A percentile compares a stretch with the other conserved stretches of the same genome.
phyloP scores from a whole-genome alignment of 64 coral and sea anemone genomes.

The Exaiptasia diaphana region DNA sequence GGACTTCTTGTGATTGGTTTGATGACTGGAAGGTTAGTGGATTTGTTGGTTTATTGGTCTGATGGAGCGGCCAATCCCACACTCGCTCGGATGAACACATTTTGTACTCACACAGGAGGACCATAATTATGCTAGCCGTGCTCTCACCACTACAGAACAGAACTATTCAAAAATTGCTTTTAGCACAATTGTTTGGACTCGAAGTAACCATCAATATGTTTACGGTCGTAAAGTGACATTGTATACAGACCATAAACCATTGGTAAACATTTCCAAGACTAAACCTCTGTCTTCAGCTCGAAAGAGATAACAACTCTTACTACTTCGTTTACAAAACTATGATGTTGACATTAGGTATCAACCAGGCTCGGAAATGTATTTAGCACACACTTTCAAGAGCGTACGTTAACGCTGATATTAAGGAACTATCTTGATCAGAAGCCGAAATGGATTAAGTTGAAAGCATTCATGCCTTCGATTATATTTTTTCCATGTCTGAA shows the following conservation, averaged over 20 bases:
- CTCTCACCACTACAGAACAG: background rate
- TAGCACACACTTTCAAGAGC: background rate
- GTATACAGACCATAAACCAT: background rate
- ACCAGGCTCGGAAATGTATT: background rate
- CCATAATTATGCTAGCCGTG: conserved; percentile 8
- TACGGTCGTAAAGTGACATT: conserved; percentile 4
- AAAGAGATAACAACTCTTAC: background rate
- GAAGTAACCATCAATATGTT: conserved; percentile 13
- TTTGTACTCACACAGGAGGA: conserved; percentile 8
- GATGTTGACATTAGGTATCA: background rate
- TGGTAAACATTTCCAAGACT: background rate
- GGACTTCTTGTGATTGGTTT: too few species aligned
- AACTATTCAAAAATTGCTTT: conserved; percentile 12
- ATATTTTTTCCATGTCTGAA: too few species aligned
- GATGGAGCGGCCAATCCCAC: too few species aligned
- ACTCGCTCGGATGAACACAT: too few species aligned
- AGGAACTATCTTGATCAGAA: background rate
- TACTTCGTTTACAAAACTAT: conserved; percentile 3
- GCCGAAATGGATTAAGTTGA: conserved; percentile 22
- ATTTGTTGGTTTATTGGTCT: too few species aligned
- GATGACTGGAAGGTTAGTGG: too few species aligned
- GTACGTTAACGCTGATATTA: background rate
- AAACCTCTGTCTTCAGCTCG: conserved; percentile 2
- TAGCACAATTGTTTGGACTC: background rate
- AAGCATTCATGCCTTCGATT: background rate